Conservation (phyloP, 1,140 invertebrate species). For the Plectus sambesii region DNA sequence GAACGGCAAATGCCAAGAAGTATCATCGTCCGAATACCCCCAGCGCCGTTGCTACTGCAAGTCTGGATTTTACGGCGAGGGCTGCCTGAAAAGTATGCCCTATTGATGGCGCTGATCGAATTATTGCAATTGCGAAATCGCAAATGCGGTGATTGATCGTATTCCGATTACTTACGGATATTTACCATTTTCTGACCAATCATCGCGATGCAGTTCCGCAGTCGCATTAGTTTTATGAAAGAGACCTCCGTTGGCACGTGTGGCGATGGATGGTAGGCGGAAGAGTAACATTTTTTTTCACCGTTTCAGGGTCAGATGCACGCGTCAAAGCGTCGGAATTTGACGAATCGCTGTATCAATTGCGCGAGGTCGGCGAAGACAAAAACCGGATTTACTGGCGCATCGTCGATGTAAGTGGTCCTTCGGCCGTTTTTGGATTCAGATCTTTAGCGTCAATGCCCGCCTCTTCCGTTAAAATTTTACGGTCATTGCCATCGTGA, state of each 20-base stretch:
- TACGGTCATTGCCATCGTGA: no score
- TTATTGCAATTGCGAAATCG: background rate
- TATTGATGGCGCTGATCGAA: conserved; percentile 4
- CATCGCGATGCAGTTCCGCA: no score
- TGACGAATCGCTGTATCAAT: conserved; percentile 21
- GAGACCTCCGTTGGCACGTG: no score
- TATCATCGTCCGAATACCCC: background rate
- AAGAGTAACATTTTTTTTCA: background rate
- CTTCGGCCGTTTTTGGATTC: no score
- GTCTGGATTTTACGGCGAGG: conserved; percentile 17
- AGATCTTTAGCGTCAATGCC: no score
- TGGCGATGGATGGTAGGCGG: no score
- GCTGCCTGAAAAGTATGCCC: conserved; percentile 21
- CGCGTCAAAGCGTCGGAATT: conserved; percentile 11
- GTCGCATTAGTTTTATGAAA: no score
- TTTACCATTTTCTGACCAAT: no score
- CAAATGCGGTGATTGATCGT: no score
- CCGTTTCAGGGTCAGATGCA: conserved; percentile 13
- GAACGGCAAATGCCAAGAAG: conserved; percentile 18
- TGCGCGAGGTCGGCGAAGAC: conserved; percentile 19
- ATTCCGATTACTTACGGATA: no score
- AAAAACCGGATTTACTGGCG: conserved; percentile 30
- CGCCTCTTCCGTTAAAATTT: no score
- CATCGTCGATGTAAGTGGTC: conserved; percentile 20
- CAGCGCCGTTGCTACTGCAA: conserved; percentile 24